Base-by-base conservation (phyloP, 2,888 invertebrate species). In the Drosophila mulleri region DNA sequence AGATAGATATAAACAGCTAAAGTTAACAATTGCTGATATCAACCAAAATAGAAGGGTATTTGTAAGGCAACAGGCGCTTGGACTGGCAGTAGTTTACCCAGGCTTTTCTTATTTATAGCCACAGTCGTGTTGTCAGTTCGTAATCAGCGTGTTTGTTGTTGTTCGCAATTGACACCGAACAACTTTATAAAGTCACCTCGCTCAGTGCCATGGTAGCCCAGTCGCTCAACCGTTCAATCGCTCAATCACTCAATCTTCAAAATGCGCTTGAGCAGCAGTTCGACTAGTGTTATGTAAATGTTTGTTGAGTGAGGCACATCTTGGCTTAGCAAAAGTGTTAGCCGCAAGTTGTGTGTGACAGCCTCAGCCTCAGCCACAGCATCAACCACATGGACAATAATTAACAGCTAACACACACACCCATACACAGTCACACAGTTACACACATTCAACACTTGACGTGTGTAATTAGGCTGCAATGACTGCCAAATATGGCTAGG, bases 401-500 rank as follows among this genome's bases (percentile, higher is more conserved):
- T 80, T 79, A 75, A 80, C 62, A 72, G 62, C 61, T 53, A 58
- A 56, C 54, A 42, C 44, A 47, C 18, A 44, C n/a, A 50, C 26
- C 5, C 63, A 60, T 35, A 44, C 42, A 32, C 41, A 44, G 16
- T 4, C 41, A 63, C 26, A 50, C 47, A 48, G 23, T 11, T 26
- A 48, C 14, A 50, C 18, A 44, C 47, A 39, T 18, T 53, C 37
- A 23, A 53, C 42, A 50, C 47, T 59, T 60, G 54, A 53, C 41
- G 41, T 54, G 41, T 80, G 71, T 84, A 87, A 89, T 89, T 87
- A 84, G 82, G 78, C 74, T 84, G 73, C 82, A 80, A 76, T 84
- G 75, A 80, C 70, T 78, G 73, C 88, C 89, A 72, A 78, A 84
- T 83, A 87, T 75, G 81, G 32, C 64, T 71, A 65, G 69, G 67